These are phyloP conservation scores for Caenorhabditis sp. DNA, from an alignment of 2,888 invertebrate species.

Conservation along the genomic window DNA sequence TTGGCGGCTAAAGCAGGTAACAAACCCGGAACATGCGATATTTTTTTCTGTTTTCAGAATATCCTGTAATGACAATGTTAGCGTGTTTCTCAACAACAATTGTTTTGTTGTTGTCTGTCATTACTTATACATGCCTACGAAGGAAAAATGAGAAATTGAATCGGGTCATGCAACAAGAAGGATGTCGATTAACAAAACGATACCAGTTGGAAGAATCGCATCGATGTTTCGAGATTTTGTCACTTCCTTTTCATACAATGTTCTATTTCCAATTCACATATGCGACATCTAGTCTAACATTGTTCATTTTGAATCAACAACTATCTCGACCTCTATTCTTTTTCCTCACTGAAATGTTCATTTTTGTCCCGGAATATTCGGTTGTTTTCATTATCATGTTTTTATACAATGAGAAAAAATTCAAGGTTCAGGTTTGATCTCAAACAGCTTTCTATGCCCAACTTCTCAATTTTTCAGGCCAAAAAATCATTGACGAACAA, in stretches of 20 bases:
- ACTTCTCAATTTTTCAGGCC: neutral
- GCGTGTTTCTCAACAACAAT: conserved; percentile 8
- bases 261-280: conserved; percentile 12
- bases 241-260: conserved; percentile 13
- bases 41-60: neutral
- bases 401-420: conserved; percentile 13
- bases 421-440: conserved; percentile 7
- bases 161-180: conserved; percentile 1
- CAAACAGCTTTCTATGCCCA: neutral
- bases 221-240: conserved; percentile 8
- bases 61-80: neutral
- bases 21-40: neutral
- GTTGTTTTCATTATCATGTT: conserved; percentile 11
- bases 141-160: conserved; percentile 11
- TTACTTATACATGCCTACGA: neutral
- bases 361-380: conserved; percentile 16
- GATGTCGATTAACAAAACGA: conserved; percentile 7
- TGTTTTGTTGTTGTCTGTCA: neutral
- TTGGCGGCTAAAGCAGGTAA: conserved; percentile 5
- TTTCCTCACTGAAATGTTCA: conserved; percentile 12
- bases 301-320: conserved; percentile 7
- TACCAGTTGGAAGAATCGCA: conserved; percentile 19
- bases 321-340: conserved; percentile 11
- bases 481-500: conserved; percentile 7
- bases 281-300: conserved; percentile 6